Conservation (phyloP, 37 sponge, comb jelly and placozoan genomes). For the Ephydatia muelleri region DNA sequence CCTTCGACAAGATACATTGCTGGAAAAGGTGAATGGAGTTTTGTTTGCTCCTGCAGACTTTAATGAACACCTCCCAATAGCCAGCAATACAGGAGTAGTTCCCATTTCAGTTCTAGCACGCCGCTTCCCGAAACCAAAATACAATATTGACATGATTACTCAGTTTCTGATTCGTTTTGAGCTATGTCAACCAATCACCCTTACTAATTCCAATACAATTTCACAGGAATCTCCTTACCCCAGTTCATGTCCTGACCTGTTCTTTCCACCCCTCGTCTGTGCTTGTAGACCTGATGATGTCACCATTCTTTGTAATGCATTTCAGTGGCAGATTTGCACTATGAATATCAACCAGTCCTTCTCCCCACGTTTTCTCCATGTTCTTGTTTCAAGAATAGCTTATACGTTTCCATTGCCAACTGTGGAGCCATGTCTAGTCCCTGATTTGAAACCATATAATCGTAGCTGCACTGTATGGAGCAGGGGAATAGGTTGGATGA, state of each 20-base stretch:
- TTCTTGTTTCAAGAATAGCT: not conserved
- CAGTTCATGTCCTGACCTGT: not conserved
- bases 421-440: no score
- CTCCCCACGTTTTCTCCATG: no score
- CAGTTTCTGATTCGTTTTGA: slow-evolving; percentile 3
- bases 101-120: not conserved
- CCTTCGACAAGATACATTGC: not conserved
- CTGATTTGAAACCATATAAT: no score
- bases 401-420: not conserved
- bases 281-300: not conserved
- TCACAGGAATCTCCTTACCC: not conserved
- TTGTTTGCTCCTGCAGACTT: slow-evolving; percentile 14
- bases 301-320: not conserved
- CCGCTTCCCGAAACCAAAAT: not conserved
- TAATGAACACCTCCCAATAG: not conserved
- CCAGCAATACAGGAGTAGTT: slow-evolving; percentile 7
- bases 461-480: no score
- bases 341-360: not conserved
- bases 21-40: not conserved
- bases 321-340: not conserved
- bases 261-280: slow-evolving; percentile 7
- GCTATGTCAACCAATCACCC: not conserved
- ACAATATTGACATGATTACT: not conserved
- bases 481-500: no score
- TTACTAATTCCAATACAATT: not conserved